These are phyloP conservation scores for Melanotaenia duboulayi DNA, from an alignment of 2,113 vertebrate species.

Conservation along the genomic window DNA sequence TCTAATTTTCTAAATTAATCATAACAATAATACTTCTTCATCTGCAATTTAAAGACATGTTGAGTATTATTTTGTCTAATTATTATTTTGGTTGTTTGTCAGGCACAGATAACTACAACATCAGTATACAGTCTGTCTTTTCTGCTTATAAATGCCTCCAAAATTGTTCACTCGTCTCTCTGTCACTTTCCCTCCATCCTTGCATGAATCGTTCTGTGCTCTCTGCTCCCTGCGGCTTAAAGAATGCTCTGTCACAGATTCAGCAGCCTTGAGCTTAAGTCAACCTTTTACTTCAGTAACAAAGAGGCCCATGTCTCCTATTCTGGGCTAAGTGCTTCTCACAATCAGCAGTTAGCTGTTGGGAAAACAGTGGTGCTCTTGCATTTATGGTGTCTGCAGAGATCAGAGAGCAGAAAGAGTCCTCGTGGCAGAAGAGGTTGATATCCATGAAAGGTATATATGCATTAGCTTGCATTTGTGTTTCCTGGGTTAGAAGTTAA, in stretches of 20 bases:
- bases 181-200: slow-evolving; percentile 45
- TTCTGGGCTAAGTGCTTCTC: slow-evolving; percentile 85
- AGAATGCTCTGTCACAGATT: slow-evolving; percentile 62
- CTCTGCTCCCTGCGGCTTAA: slow-evolving; percentile 41
- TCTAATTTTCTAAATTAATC: no score
- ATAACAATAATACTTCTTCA: background rate
- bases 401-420: slow-evolving; percentile 55
- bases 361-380: slow-evolving; percentile 68
- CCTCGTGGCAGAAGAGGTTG: slow-evolving; percentile 40
- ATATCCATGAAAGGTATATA: slow-evolving; percentile 39
- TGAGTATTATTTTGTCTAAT: background rate
- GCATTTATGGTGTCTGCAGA: slow-evolving; percentile 67
- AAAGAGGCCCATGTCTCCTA: slow-evolving; percentile 83
- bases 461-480: slow-evolving; percentile 37
- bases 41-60: background rate
- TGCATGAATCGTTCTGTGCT: slow-evolving; percentile 43
- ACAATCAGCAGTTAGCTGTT: slow-evolving; percentile 82
- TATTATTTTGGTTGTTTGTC: background rate
- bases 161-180: slow-evolving; percentile 48
- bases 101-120: slow-evolving; percentile 16
- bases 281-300: slow-evolving; percentile 86
- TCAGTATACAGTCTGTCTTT: slow-evolving; percentile 9
- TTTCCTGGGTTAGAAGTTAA: slow-evolving; percentile 17
- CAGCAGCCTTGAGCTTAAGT: slow-evolving; percentile 80
- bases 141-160: slow-evolving; percentile 32